Evolutionary conservation across 2,888 invertebrate species (phyloP), one percentile per base, ranked within the genome.

Genomic region (Dione vanillae): DNA sequence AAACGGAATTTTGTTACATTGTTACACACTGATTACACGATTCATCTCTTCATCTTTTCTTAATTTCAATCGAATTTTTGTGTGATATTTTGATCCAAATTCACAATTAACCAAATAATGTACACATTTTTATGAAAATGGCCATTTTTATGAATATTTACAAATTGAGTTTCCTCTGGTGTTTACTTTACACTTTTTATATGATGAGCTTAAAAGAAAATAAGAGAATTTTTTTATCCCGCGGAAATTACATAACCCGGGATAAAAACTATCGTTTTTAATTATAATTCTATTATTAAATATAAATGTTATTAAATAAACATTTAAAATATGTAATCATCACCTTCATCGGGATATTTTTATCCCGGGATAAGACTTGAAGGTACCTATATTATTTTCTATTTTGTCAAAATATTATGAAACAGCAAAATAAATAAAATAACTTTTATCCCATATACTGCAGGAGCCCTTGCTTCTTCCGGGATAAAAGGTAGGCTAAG

Each of bases 381-480:
- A 35, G 1, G n/a, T 54, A 9, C n/a, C 16, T 54, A 45, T 54
- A 16, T 37, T 54, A 54, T 54, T 35, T 54, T 35, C 0, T 5
- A 37, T 54, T 5, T 16, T 35, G 37, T 35, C n/a, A 54, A 35
- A 35, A 2, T 54, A 54, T 54, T 0, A 35, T n/a, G n/a, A 54
- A 16, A 35, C 16, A 37, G 35, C 1, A 54, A 16, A 37, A 54
- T n/a, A 54, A 37, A 35, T 37, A 54, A 35, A 11, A 54, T 10
- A 54, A 37, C 54, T 35, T 54, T 54, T 37, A 54, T 54, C 54
- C 54, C 54, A 54, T 54, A 54, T 37, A 54, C 52, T 54, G 54
- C 54, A 54, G 54, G 54, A 54, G 54, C 54, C 54, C 54, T 54
- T 54, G 54, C 54, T 54, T 54, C 54, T 54, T 54, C 54, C 54